Conservation (phyloP, 2,113 vertebrate species). For the Fukomys damarensis region DNA sequence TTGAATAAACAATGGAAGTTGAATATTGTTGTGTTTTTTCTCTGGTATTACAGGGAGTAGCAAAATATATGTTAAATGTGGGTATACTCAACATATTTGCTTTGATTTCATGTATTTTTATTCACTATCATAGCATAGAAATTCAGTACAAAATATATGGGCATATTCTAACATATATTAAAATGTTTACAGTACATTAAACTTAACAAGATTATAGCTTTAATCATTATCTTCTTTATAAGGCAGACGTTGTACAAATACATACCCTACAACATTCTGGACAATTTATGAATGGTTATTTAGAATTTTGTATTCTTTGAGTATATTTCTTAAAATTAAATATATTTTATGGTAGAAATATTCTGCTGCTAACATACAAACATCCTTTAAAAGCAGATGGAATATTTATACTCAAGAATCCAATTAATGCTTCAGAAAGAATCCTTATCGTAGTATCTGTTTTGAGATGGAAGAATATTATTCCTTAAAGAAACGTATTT, state of each 20-base stretch:
- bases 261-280: background rate
- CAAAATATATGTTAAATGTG: background rate
- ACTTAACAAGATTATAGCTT: background rate
- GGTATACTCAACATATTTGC: background rate
- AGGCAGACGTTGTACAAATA: background rate
- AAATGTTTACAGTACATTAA: background rate
- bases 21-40: background rate
- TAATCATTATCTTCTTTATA: slow-evolving; percentile 15
- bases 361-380: slow-evolving; percentile 75
- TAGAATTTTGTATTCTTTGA: background rate
- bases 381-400: slow-evolving; percentile 82
- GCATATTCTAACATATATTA: background rate
- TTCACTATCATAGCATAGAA: background rate
- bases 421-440: slow-evolving; percentile 82
- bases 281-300: slow-evolving; percentile 15
- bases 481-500: slow-evolving; percentile 79
- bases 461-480: slow-evolving; percentile 63
- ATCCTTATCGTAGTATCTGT: slow-evolving; percentile 65
- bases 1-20: background rate
- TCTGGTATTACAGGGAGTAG: background rate
- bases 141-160: background rate
- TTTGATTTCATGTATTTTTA: background rate
- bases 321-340: slow-evolving; percentile 72
- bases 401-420: slow-evolving; percentile 80
- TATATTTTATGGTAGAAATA: slow-evolving; percentile 66